These are phyloP conservation scores for Drosophila arawakana DNA, from an alignment of 1,140 invertebrate species.

Conservation along the genomic window DNA sequence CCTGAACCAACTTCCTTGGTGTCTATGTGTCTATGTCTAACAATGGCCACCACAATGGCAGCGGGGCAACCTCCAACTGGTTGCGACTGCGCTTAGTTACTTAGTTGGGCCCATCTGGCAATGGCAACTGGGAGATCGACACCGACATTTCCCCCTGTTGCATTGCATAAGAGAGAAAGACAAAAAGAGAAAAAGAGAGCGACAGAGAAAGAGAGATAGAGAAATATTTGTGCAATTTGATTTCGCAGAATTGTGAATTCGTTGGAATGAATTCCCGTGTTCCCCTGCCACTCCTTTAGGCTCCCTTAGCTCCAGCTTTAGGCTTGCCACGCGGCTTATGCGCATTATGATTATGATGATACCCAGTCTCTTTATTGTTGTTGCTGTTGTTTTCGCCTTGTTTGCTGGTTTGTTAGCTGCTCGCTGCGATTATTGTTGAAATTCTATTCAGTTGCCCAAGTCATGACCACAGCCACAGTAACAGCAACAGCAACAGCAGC, in stretches of 20 bases:
- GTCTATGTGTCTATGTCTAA: conserved; percentile 73
- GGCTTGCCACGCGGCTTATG: conserved; percentile 63
- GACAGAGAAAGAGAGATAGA: conserved; percentile 33
- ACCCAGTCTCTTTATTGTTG: conserved; percentile 34
- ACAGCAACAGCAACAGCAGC: not conserved
- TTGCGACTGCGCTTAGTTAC: conserved; percentile 58
- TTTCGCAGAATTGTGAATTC: conserved; percentile 84
- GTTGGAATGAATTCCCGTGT: conserved; percentile 76
- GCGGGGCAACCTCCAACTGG: conserved; percentile 36
- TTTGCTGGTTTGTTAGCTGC: conserved; percentile 81
- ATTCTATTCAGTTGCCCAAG: conserved; percentile 74
- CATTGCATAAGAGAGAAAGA: conserved; percentile 62
- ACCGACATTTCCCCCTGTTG: conserved; percentile 39
- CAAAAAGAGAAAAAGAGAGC: conserved; percentile 48
- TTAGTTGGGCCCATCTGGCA: conserved; percentile 64
- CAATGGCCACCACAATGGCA: conserved; percentile 71
- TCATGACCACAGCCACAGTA: conserved; percentile 63
- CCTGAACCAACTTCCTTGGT: conserved; percentile 38
- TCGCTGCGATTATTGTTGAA: conserved; percentile 76
- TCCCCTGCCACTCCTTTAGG: not conserved
- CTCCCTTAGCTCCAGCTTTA: conserved; percentile 16
- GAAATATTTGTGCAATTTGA: conserved; percentile 84
- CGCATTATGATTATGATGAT: conserved; percentile 83
- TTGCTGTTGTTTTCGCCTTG: conserved; percentile 72
- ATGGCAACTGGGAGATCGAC: conserved; percentile 67